Evolutionary conservation across 2,888 invertebrate genomes (phyloP).

Genomic region (Hetaerina titia): DNA sequence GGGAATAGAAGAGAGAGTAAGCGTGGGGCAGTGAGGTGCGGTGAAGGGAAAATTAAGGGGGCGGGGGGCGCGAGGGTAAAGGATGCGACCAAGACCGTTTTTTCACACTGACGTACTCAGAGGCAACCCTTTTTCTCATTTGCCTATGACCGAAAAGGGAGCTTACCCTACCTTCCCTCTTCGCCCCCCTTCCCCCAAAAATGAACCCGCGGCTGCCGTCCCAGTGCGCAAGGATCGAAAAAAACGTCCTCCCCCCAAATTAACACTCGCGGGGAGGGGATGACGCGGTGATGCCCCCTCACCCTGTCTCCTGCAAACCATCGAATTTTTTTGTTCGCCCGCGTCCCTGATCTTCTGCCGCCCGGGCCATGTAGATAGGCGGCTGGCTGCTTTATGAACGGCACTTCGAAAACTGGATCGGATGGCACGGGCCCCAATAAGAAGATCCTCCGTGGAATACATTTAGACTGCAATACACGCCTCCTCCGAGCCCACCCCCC

Average conservation of each 20-base stretch:
- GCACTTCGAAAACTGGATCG: slow-evolving; percentile 37
- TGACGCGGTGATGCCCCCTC: slow-evolving; percentile 27
- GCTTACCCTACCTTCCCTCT: not conserved
- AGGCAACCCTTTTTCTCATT: slow-evolving; percentile 65
- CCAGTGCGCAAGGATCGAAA: not conserved
- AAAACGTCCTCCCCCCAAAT: slow-evolving; percentile 44
- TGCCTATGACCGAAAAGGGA: slow-evolving; percentile 45
- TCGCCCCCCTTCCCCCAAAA: not conserved
- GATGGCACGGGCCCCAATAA: slow-evolving; percentile 33
- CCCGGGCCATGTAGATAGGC: slow-evolving; percentile 26
- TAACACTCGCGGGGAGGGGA: slow-evolving; percentile 58
- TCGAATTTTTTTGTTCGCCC: not conserved
- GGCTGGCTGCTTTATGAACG: not conserved
- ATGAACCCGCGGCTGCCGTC: not conserved
- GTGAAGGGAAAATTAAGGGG: slow-evolving; percentile 33
- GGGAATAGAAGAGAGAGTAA: not conserved
- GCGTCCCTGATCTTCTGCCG: slow-evolving; percentile 15
- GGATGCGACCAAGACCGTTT: not conserved
- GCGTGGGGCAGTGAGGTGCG: not conserved
- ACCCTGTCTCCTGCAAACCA: not conserved
- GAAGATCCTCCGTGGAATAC: slow-evolving; percentile 36
- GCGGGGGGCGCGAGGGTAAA: slow-evolving; percentile 16
- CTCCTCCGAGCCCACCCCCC: not conserved
- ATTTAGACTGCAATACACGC: slow-evolving; percentile 14
- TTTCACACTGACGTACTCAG: not conserved